Conservation (phyloP, 2,888 invertebrate genomes). For the Brassicogethes aeneus region DNA sequence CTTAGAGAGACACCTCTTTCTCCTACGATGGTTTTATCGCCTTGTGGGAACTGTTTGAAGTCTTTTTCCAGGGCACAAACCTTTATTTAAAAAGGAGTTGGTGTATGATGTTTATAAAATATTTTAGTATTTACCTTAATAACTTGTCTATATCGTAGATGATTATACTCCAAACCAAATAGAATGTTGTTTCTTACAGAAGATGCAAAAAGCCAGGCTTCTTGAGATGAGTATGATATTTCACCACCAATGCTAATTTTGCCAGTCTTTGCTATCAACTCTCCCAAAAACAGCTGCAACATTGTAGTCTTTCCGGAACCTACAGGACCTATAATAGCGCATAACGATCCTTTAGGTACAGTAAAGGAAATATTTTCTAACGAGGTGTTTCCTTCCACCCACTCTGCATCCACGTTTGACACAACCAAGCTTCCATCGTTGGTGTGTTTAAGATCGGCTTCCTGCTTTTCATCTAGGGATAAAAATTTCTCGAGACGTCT, state of each 20-base stretch:
- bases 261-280: slow-evolving; percentile 49
- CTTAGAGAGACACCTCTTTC: slow-evolving; percentile 66
- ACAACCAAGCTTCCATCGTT: background rate
- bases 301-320: slow-evolving; percentile 55
- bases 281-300: slow-evolving; percentile 59
- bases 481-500: slow-evolving; percentile 16
- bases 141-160: slow-evolving; percentile 46
- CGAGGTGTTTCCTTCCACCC: slow-evolving; percentile 5
- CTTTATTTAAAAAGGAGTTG: slow-evolving; percentile 3
- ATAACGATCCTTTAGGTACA: slow-evolving; percentile 31
- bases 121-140: slow-evolving; percentile 32
- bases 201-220: slow-evolving; percentile 70
- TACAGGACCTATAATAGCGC: slow-evolving; percentile 46
- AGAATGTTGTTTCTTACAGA: slow-evolving; percentile 73
- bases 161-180: slow-evolving; percentile 58
- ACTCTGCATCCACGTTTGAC: background rate
- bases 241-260: slow-evolving; percentile 51
- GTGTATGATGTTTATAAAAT: too few relatives aligned
- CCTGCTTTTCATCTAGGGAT: slow-evolving; percentile 15
- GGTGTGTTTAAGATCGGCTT: slow-evolving; percentile 4
- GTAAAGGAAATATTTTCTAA: slow-evolving; percentile 22
- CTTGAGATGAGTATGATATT: slow-evolving; percentile 67
- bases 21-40: slow-evolving; percentile 65
- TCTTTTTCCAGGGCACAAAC: slow-evolving; percentile 62
- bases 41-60: slow-evolving; percentile 57